phyloP scores from a whole-genome alignment of 1,140 invertebrate genomes.

The Nephotettix cincticeps region DNA sequence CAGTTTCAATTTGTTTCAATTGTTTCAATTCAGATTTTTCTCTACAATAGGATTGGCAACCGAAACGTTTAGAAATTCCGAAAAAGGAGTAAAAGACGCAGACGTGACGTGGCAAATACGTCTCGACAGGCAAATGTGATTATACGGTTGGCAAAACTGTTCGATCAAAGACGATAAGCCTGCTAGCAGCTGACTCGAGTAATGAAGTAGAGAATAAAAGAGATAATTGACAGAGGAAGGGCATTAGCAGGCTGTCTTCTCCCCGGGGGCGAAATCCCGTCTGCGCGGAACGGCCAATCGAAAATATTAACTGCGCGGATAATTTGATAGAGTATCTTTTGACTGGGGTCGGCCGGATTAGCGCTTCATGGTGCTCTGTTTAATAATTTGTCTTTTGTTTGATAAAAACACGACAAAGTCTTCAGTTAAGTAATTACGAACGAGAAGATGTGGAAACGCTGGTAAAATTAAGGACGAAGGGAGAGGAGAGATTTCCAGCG shows the following conservation, averaged over 20 bases:
- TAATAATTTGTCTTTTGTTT: slow-evolving; percentile 18
- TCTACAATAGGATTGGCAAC: no score
- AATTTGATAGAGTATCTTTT: slow-evolving; percentile 27
- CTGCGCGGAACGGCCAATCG: slow-evolving; percentile 16
- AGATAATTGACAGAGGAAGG: slow-evolving; percentile 13
- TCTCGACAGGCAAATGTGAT: background rate
- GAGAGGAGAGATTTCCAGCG: background rate
- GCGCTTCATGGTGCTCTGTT: background rate
- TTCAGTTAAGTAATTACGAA: slow-evolving; percentile 13
- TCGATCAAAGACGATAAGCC: slow-evolving; percentile 8
- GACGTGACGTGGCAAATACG: background rate
- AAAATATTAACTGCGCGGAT: slow-evolving; percentile 27
- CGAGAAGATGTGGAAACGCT: background rate
- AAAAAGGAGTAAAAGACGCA: background rate
- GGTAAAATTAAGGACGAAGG: background rate
- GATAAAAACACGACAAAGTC: slow-evolving; percentile 1
- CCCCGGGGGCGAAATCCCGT: slow-evolving; percentile 11
- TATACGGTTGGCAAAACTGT: background rate
- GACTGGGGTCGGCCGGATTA: slow-evolving; percentile 13
- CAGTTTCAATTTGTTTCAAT: no score
- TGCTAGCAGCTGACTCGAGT: background rate
- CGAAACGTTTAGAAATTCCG: background rate
- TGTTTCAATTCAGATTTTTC: no score
- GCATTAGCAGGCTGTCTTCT: background rate
- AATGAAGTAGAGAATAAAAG: slow-evolving; percentile 2